phyloP scores from a whole-genome alignment of 2,888 invertebrate species.

The Volucella bombylans region DNA sequence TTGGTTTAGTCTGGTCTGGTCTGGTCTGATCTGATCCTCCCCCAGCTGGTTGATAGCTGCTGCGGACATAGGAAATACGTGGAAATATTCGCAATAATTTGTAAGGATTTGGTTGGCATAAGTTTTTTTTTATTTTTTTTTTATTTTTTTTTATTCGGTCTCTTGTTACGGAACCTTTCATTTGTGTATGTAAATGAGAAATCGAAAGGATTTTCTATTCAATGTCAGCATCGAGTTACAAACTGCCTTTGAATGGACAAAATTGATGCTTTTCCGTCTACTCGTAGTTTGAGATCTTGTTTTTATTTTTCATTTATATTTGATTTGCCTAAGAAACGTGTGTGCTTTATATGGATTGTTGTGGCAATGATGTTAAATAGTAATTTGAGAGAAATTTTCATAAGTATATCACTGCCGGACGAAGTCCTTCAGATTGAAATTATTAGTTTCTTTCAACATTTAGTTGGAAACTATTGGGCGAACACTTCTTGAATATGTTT shows the following conservation, averaged over 20 bases:
- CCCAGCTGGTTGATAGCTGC: conserved; percentile 13
- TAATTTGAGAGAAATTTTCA: neutral
- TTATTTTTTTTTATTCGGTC: neutral
- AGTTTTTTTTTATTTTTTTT: conserved; percentile 25
- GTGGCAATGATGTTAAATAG: neutral
- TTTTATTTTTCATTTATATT: neutral
- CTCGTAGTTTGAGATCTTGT: conserved; percentile 5
- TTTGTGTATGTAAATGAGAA: conserved; percentile 28
- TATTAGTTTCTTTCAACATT: too few relatives aligned
- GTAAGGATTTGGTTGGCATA: conserved; percentile 39
- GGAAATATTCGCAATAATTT: conserved; percentile 64
- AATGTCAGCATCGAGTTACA: conserved; percentile 52
- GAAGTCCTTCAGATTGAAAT: too few relatives aligned
- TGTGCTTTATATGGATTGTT: neutral
- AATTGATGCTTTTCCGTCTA: conserved; percentile 31
- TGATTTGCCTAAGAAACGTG: conserved; percentile 5
- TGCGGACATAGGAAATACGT: conserved; percentile 31
- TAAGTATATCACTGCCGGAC: neutral
- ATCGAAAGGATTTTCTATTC: conserved; percentile 62
- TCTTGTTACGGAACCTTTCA: neutral
- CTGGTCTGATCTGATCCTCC: neutral
- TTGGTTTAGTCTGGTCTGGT: neutral
- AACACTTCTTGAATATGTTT: too few relatives aligned
- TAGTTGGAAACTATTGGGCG: too few relatives aligned
- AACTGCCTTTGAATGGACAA: conserved; percentile 34